Evolutionary conservation across 2,888 invertebrate genomes (phyloP).

Genomic region (Meliscaeva auricollis): DNA sequence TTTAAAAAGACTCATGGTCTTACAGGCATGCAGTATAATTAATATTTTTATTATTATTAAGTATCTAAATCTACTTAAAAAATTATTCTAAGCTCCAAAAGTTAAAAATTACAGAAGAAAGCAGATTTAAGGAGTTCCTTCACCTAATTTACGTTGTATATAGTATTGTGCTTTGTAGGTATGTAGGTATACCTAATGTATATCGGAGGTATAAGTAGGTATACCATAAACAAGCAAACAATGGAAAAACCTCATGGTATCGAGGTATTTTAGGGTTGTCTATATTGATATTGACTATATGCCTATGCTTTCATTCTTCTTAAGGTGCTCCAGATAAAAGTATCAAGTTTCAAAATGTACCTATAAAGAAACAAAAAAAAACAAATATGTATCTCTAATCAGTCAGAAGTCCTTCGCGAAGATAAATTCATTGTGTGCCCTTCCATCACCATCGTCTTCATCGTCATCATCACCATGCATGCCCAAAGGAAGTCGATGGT

Average conservation of each 20-base stretch:
- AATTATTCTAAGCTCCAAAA: no score
- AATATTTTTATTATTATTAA: no score
- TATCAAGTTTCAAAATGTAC: slow-evolving; percentile 58
- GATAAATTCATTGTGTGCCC: slow-evolving; percentile 54
- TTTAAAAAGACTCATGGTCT: no score
- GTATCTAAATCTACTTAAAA: no score
- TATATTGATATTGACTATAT: background rate
- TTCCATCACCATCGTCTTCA: slow-evolving; percentile 42
- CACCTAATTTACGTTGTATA: no score
- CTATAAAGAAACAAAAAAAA: slow-evolving; percentile 21
- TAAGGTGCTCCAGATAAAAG: slow-evolving; percentile 53
- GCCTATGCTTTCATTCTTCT: background rate
- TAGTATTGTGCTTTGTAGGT: background rate
- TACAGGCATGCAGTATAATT: no score
- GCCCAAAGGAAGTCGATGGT: slow-evolving; percentile 42
- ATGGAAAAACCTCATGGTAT: slow-evolving; percentile 35
- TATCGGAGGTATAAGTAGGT: background rate
- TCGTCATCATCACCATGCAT: no score
- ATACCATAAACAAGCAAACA: slow-evolving; percentile 11
- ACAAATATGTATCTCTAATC: slow-evolving; percentile 55
- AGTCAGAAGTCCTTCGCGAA: slow-evolving; percentile 68
- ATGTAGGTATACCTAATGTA: background rate
- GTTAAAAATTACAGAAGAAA: no score
- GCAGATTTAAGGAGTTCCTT: no score
- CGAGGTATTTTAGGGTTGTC: slow-evolving; percentile 53